Evolutionary conservation across 2,797 vertebrate species (phyloP), one percentile per base, ranked within the genome.

Genomic region (Cynodonichthys magdalenae): DNA sequence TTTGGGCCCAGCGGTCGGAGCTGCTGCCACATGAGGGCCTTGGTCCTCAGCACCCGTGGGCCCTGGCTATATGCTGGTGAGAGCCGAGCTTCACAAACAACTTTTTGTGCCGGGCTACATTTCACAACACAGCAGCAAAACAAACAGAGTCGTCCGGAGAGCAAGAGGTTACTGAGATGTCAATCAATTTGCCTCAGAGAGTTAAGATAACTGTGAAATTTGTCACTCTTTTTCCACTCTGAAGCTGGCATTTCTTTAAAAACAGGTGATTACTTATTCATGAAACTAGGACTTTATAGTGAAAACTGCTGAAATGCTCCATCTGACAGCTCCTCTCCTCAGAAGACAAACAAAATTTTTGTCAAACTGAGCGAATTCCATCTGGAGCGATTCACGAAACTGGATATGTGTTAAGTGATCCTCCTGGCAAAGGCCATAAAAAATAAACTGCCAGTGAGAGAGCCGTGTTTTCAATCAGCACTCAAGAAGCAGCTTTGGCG

Each of bases 111-210:
- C 58, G 6, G 51, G 52, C 63, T 71, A 74, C 69, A 81, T 90
- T 89, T 93, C 86, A 84, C 89, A 79, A 86, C 83, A 80, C 52
- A 69, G 54, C 67, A 83, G 77, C 78, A 91, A 87, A 91, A 88
- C 79, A 77, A 84, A 77, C 84, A 76, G 54, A 62, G 75, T 68
- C 65, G 64, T 71, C 75, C 19, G 27, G 42, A 69, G 63, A 59
- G 17, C 27, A 10, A 47, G 42, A 47, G 45, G 31, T 48, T 46
- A n/a, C n/a, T 6, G 14, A 49, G 46, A 34, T 27, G 15, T 31
- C 46, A 52, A 52, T 48, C 44, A 51, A 52, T 52, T 42, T 14
- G 17, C 28, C 19, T 39, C 34, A 7, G 42, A 24, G 47, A 34
- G 29, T 50, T 19, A 31, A 56, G 15, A n/a, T 2, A 34, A 19